These are phyloP conservation scores for Ladona fulva DNA, from an alignment of 1,140 invertebrate species.

Conservation along the genomic window DNA sequence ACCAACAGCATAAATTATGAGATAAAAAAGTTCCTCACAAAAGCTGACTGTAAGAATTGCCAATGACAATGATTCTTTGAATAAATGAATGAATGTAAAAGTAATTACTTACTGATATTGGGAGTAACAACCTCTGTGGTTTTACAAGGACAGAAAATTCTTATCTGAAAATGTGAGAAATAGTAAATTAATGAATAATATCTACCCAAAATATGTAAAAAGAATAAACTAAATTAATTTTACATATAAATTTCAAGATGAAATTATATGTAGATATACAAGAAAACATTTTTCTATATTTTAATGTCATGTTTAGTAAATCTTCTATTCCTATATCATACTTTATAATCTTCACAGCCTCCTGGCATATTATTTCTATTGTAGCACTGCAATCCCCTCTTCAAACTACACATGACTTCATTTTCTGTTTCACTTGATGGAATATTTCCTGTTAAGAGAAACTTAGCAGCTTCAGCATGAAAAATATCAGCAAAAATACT, in stretches of 20 bases:
- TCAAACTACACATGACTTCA: neutral
- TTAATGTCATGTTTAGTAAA: neutral
- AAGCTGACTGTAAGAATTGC: too few relatives aligned
- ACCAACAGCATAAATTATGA: too few relatives aligned
- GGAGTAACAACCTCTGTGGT: neutral
- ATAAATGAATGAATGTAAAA: too few relatives aligned
- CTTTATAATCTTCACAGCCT: slow-evolving; percentile 13
- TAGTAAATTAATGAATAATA: too few relatives aligned
- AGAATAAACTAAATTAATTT: neutral
- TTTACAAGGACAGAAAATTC: slow-evolving; percentile 11
- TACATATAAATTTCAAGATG: neutral
- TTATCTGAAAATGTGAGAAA: neutral
- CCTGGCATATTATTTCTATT: neutral
- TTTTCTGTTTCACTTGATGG: neutral
- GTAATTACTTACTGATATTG: too few relatives aligned
- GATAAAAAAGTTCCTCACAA: too few relatives aligned
- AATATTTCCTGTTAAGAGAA: neutral
- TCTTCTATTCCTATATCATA: neutral
- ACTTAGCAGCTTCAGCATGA: too few relatives aligned
- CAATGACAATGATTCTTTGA: too few relatives aligned
- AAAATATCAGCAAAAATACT: too few relatives aligned
- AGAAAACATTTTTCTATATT: neutral
- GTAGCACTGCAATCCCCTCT: slow-evolving; percentile 10
- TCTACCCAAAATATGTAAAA: neutral
- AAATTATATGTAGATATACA: neutral